Percentiles rank a stretch among this genome's conserved stretches.
These are phyloP conservation scores for Crossaster papposus DNA, from an alignment of 53 echinoderm and acorn worm genomes.

Conservation along the genomic window DNA sequence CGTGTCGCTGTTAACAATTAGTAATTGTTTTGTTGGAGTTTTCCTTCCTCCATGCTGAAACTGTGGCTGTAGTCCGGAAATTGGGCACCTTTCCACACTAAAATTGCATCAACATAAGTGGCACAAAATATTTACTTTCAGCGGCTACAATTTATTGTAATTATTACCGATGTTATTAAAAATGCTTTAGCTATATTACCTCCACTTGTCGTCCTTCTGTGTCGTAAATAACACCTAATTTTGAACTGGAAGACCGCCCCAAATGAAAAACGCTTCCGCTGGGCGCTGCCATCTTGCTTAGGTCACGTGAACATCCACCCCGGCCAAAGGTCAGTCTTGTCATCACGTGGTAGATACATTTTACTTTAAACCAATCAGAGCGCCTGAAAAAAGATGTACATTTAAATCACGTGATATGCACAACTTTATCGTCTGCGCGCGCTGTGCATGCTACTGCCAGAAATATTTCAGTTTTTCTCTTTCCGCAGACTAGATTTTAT, in stretches of 20 bases:
- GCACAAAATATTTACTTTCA: not conserved
- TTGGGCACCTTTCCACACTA: slow-evolving; percentile 22
- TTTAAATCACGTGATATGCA: slow-evolving; percentile 24
- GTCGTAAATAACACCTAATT: slow-evolving; percentile 76
- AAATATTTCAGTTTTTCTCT: not conserved
- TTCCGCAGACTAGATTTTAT: not conserved
- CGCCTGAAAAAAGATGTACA: not conserved
- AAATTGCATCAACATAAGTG: not conserved
- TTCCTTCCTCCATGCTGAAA: too few relatives aligned
- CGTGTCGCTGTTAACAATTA: too few relatives aligned
- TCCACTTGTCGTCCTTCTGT: slow-evolving; percentile 86
- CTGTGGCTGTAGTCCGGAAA: slow-evolving; percentile 25
- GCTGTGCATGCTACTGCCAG: not conserved
- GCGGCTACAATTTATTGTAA: not conserved
- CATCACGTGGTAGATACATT: slow-evolving; percentile 22
- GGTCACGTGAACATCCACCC: slow-evolving; percentile 59
- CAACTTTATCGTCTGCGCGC: slow-evolving; percentile 45
- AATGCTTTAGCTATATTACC: slow-evolving; percentile 43
- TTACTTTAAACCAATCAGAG: slow-evolving; percentile 51
- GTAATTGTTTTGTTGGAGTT: too few relatives aligned
- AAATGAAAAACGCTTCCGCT: slow-evolving; percentile 58
- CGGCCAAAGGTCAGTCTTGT: slow-evolving; percentile 32
- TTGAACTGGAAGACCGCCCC: slow-evolving; percentile 61
- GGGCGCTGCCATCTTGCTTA: slow-evolving; percentile 67
- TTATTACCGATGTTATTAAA: not conserved